Base-by-base conservation (phyloP, 2,888 invertebrate species). In the Selenia dentaria region DNA sequence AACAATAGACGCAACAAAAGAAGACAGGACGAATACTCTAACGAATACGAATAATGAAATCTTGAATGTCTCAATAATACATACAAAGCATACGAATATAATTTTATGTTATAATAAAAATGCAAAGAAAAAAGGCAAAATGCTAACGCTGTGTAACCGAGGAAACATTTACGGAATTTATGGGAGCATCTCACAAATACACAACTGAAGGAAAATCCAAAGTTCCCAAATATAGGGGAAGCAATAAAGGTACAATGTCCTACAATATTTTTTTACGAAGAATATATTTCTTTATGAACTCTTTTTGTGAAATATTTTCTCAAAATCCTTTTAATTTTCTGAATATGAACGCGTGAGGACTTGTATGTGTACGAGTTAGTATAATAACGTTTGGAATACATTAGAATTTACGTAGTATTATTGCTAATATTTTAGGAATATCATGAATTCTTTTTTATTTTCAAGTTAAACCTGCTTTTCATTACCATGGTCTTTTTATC, bases 131-230 rank as follows among this genome's bases (percentile, higher is more conserved):
- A 48, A 59, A 59, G 48, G 48, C 48, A 40, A 38, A 51, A 45
- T 53, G 56, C 52, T 53, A 58, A 57, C 55, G 57, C 48, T 53
- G 51, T 51, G 53, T 55, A 57, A 52, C 57, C 50, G 49, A 57
- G 57, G 55, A 57, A 59, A 59, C 59, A 59, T 59, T 59, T 55
- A 51, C 51, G 35, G 55, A 55, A 57, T 59, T 59, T 59, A 59
- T 55, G 57, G 41, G 50, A 52, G 39, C 54, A 55, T 54, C 54
- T 50, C 43, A 42, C 53, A 47, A 56, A 55, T 45, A 53, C 52
- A 48, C 39, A 54, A 53, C 51, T 46, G 26, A 31, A 38, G 49
- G 51, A 58, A 57, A 54, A 53, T 51, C 51, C 47, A 50, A 53
- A 58, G 53, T 58, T 55, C 37, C 53, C 35, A 46, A 55, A 55